These are phyloP conservation scores for Gallinago undulata DNA, from an alignment of 2,113 vertebrate genomes.

Conservation along the genomic window DNA sequence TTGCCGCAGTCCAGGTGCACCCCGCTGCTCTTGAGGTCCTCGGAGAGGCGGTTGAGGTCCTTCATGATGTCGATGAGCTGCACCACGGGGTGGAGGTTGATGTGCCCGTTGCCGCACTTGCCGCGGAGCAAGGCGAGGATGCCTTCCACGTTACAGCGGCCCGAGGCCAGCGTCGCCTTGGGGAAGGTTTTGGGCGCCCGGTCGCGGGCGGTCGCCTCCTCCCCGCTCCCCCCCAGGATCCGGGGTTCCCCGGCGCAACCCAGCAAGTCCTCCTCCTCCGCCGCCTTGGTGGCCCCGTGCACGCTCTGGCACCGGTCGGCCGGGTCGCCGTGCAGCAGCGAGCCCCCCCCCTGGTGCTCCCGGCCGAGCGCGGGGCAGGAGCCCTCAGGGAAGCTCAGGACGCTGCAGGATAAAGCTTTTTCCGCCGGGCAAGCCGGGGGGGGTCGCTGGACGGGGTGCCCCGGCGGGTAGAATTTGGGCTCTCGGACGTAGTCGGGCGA, in stretches of 20 bases:
- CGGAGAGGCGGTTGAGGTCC: slow-evolving; percentile 91
- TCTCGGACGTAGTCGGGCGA: slow-evolving; percentile 81
- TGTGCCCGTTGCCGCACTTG: slow-evolving; percentile 79
- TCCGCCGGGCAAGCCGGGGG: slow-evolving; percentile 71
- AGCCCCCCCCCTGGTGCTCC: slow-evolving; percentile 56
- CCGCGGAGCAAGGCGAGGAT: slow-evolving; percentile 71
- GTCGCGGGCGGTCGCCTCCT: slow-evolving; percentile 39
- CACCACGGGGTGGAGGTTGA: slow-evolving; percentile 82
- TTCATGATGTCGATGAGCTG: slow-evolving; percentile 83
- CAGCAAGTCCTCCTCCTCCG: slow-evolving; percentile 68
- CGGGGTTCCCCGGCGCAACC: slow-evolving; percentile 59
- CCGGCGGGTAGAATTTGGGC: slow-evolving; percentile 77
- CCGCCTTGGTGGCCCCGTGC: slow-evolving; percentile 66
- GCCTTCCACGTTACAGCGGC: slow-evolving; percentile 70
- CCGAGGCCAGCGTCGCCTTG: slow-evolving; percentile 64
- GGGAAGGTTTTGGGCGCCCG: slow-evolving; percentile 72
- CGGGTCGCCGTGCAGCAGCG: slow-evolving; percentile 76
- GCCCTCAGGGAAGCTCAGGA: slow-evolving; percentile 76
- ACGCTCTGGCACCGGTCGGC: slow-evolving; percentile 70
- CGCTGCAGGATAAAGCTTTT: slow-evolving; percentile 73
- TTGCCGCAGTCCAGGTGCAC: slow-evolving; percentile 85
- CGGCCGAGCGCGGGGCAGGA: slow-evolving; percentile 65
- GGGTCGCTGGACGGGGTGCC: slow-evolving; percentile 69
- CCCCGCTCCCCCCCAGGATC: slow-evolving; percentile 63
- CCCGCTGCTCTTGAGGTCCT: slow-evolving; percentile 87